Base-by-base conservation (phyloP, 2,888 invertebrate genomes). In the Brachyopa scutellaris region DNA sequence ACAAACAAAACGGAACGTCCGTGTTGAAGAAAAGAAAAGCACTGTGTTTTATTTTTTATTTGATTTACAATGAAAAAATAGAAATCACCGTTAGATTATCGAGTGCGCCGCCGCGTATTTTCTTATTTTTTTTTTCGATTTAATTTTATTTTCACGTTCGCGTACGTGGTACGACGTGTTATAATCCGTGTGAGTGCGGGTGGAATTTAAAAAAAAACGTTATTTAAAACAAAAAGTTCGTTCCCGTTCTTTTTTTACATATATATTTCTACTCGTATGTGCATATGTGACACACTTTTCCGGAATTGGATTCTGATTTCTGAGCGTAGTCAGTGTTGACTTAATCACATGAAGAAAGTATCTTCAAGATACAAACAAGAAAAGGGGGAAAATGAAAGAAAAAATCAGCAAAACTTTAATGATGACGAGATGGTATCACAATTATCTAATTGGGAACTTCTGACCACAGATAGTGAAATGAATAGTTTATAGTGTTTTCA, bases 231-330 rank as follows among this genome's bases (percentile, higher is more conserved):
- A 53, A 64, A 57, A 13, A 55, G 36, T 57, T 62, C 38, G 76
- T 64, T 76, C 76, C 53, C 76, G 64, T 61, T 70, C 61, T 40
- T 26, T 19, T 36, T 23, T 31, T 40, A 55, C 45, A n/a, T 29
- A 9, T n/a, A 40, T 31, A 15, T 57, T 40, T 33, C 38, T 42
- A 11, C 31, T 55, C 26, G 9, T 26, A 42, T 67, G 61, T 67
- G 73, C 79, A 80, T 67, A 36, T 77, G 82, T 82, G 82, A 77
- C 82, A 82, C 49, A 82, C 82, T 82, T 82, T 80, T 82, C 31
- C 55, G 33, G 59, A 76, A 69, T 69, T 74, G 79, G 40, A 61
- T 69, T 76, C 61, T 15, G 13, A 55, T 21, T 26, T 53, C 8
- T 40, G 19, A 33, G 17, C 15, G 21, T 57, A 11, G 8, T 9